These are phyloP conservation scores for Neofelis nebulosa DNA, from an alignment of 2,113 vertebrate species.

Conservation along the genomic window DNA sequence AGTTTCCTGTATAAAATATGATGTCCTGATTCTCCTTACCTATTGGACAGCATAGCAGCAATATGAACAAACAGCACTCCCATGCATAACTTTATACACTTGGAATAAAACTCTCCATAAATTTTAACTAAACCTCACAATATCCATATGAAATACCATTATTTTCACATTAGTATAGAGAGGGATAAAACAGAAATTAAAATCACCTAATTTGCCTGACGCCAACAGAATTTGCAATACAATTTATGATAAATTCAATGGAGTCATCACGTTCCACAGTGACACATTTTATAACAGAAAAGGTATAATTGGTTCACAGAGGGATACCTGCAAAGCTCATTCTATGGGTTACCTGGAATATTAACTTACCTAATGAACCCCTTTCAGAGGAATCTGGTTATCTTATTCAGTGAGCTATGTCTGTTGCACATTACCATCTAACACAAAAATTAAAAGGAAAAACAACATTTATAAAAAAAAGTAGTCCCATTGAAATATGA, in stretches of 20 bases:
- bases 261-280: not conserved
- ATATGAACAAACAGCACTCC: not conserved
- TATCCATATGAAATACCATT: not conserved
- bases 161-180: slow-evolving; percentile 42
- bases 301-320: not conserved
- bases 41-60: not conserved
- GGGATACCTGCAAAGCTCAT: not conserved
- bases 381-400: not conserved
- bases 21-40: not conserved
- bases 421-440: not conserved
- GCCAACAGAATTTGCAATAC: not conserved
- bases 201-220: slow-evolving; percentile 28
- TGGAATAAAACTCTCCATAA: slow-evolving; percentile 19
- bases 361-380: not conserved
- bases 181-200: slow-evolving; percentile 1
- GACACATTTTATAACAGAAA: not conserved
- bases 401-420: not conserved
- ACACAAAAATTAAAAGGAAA: not conserved
- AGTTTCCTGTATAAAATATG: not conserved
- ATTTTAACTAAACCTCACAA: slow-evolving; percentile 48
- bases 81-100: not conserved
- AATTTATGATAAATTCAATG: not conserved
- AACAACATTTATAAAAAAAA: not conserved
- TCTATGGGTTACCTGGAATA: not conserved
- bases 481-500: not conserved